Evolutionary conservation across 2,888 invertebrate species (phyloP).

Genomic region (Meta bourneti): DNA sequence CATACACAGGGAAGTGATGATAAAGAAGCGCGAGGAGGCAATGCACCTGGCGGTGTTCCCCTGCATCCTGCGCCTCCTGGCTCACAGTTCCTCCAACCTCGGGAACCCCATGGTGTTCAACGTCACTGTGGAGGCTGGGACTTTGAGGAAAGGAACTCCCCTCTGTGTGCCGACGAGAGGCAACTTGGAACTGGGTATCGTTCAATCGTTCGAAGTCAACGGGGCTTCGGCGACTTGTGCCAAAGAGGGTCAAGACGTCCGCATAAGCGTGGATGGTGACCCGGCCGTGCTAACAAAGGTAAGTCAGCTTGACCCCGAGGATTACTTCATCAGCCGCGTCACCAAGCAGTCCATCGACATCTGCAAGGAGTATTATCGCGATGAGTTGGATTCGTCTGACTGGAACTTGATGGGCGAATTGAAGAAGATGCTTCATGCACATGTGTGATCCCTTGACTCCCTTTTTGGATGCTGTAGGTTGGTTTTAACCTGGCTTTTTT

Average conservation of each 20-base stretch:
- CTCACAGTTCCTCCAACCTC: constrained; percentile 83
- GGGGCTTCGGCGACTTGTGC: constrained; percentile 96
- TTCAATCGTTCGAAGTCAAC: constrained; percentile 96
- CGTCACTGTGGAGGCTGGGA: constrained; percentile 96
- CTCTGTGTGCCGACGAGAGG: constrained; percentile 98
- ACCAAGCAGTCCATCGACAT: constrained; percentile 98
- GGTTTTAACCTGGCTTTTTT: not conserved
- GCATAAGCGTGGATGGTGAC: constrained; percentile 98
- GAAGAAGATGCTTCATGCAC: constrained; percentile 90
- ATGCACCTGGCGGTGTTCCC: constrained; percentile 99
- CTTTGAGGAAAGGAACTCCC: constrained; percentile 97
- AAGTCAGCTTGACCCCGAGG: constrained; percentile 98
- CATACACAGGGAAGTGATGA: constrained; percentile 93
- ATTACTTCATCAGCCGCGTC: constrained; percentile 98
- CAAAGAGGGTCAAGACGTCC: constrained; percentile 96
- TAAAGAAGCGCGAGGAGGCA: constrained; percentile 95
- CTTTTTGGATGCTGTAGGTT: not conserved
- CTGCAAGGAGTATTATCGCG: constrained; percentile 99
- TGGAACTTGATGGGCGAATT: constrained; percentile 99
- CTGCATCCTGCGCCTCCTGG: constrained; percentile 90
- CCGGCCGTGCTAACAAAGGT: constrained; percentile 99
- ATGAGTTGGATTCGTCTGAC: constrained; percentile 96
- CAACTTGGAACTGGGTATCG: constrained; percentile 94
- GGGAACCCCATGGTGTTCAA: constrained; percentile 98
- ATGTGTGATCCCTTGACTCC: not conserved